Base-by-base conservation (phyloP, 37 sponge, comb jelly and placozoan species). In the Beroe ovata region DNA sequence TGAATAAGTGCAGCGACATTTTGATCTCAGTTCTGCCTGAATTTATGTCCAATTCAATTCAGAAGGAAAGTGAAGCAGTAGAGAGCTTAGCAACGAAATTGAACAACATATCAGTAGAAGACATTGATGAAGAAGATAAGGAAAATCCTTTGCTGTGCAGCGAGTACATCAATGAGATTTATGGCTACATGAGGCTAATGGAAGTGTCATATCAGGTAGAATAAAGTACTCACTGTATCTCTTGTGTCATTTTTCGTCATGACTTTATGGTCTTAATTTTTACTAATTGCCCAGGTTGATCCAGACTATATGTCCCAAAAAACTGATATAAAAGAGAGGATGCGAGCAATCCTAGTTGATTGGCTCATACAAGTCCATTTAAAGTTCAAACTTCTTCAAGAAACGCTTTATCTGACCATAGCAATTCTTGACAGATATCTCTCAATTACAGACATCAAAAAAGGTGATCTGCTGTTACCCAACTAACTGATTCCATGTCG, bases 351-450 rank as follows among this genome's bases (percentile, higher is more conserved):
- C 59, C 90, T 97, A 29, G 90, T 97, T 18, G 97, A 97, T 64
- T 97, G 97, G 97, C 90, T 97, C 23, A 92, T 97, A 34, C 95
- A 95, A 71, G 97, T 97, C 42, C 97, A 97, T 40, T 89, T 90
- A 40, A 92, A 90, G 71, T 97, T 95, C 91, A 93, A 89, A 29
- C 93, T 97, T 1, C 91, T 95, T 8, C 95, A 92, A 54, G 97
- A 97, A 66, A 97, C 95, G 0, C 92, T 97, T 39, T 97, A 95
- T 91, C 92, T 95, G 21, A 93, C 97, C 22, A 69, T 95, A 26
- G 91, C 93, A 36, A 93, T 95, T 64, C 91, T 97, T 41, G 97
- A 97, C 89, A 92, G 97, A 95, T 97, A 94, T 58, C 92, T 97
- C 0, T 33, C 84, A 28, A 36, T 42, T 1, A 77, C 84, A 6